A percentile compares a stretch with the other conserved stretches of the same genome.
Conservation (phyloP, 2,888 invertebrate species). For the Leptopilina myrica region DNA sequence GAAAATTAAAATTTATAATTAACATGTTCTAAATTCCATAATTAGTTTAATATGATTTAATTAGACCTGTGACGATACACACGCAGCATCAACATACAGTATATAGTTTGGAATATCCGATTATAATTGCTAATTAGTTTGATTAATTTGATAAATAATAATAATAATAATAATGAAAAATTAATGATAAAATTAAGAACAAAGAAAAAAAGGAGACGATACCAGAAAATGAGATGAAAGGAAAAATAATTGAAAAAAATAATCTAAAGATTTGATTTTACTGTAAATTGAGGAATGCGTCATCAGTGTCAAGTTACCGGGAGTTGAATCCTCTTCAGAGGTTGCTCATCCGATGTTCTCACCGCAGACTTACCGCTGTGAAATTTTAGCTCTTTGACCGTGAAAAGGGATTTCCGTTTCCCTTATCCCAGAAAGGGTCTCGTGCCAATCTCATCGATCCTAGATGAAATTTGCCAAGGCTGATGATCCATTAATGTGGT, state of each 20-base stretch:
- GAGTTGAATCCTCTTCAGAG: conserved; percentile 26
- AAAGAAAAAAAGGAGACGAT: neutral
- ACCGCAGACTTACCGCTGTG: conserved; percentile 23
- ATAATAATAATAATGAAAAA: too few species aligned
- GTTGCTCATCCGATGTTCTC: conserved; percentile 28
- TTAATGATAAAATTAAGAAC: neutral
- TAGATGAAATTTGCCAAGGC: conserved; percentile 23
- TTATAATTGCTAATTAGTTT: too few species aligned
- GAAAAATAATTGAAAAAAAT: neutral
- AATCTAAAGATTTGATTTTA: neutral
- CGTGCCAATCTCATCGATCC: conserved; percentile 17
- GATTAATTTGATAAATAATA: too few species aligned
- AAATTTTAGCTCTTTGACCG: conserved; percentile 39
- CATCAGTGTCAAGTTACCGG: conserved; percentile 4
- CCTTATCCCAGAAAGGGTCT: neutral
- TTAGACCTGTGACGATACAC: too few species aligned
- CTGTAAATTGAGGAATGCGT: neutral
- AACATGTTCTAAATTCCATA: too few species aligned
- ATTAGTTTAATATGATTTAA: too few species aligned
- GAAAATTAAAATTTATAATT: too few species aligned
- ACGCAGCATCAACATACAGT: too few species aligned
- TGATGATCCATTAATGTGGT: conserved; percentile 5
- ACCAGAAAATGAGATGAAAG: neutral
- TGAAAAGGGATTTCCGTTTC: conserved; percentile 35
- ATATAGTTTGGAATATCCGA: too few species aligned